Percentiles rank a stretch among this genome's conserved stretches.
phyloP scores from a whole-genome alignment of 2,888 invertebrate genomes.

The Oscheius sp. region DNA sequence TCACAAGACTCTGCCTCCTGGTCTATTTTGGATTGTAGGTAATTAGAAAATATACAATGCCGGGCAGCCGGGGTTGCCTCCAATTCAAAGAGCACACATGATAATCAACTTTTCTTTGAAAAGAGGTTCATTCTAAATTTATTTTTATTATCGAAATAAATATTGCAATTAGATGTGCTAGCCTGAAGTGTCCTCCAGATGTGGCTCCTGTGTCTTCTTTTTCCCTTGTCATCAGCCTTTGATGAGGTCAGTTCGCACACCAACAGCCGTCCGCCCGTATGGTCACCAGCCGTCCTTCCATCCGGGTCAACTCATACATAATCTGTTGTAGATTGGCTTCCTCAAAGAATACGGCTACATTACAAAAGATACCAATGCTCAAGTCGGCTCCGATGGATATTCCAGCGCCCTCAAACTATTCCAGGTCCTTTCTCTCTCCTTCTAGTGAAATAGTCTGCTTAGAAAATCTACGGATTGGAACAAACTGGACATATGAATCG shows the following conservation, averaged over 20 bases:
- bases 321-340: slow-evolving; percentile 3
- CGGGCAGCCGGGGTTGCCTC: too few relatives aligned
- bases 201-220: not conserved
- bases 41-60: too few relatives aligned
- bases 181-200: not conserved
- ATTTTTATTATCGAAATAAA: not conserved
- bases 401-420: not conserved
- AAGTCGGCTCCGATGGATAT: not conserved
- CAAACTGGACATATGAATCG: slow-evolving; percentile 23
- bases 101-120: not conserved
- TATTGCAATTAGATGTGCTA: too few relatives aligned
- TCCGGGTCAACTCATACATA: slow-evolving; percentile 13
- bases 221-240: not conserved
- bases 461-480: slow-evolving; percentile 26
- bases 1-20: too few relatives aligned
- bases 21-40: too few relatives aligned
- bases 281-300: slow-evolving; percentile 6
- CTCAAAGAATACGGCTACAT: slow-evolving; percentile 30
- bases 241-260: slow-evolving; percentile 23
- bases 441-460: not conserved
- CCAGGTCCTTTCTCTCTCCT: not conserved
- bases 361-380: not conserved
- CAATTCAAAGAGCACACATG: too few relatives aligned
- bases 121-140: not conserved
- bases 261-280: not conserved